phyloP scores from a whole-genome alignment of 2,888 invertebrate species.

The Ophonus ardosiacus region DNA sequence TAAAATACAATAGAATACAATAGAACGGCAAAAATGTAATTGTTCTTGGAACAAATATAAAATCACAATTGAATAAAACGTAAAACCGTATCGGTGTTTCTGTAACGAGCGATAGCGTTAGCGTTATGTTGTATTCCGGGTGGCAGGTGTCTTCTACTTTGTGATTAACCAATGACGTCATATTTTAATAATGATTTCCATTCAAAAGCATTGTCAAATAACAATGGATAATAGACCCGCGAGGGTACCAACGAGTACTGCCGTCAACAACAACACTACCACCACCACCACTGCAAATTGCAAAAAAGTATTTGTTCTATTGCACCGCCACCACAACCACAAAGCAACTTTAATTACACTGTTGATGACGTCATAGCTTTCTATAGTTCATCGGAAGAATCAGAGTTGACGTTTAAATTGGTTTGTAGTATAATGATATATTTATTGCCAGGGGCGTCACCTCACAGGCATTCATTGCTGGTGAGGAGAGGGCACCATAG shows the following conservation, averaged over 20 bases:
- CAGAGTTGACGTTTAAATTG: no score
- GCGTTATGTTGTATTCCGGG: conserved; percentile 51
- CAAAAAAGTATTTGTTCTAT: conserved; percentile 63
- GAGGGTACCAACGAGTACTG: conserved; percentile 63
- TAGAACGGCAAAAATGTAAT: conserved; percentile 7
- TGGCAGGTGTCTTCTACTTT: conserved; percentile 70
- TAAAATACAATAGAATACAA: conserved; percentile 14
- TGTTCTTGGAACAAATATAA: conserved; percentile 20
- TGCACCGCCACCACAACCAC: conserved; percentile 37
- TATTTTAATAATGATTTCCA: conserved; percentile 73
- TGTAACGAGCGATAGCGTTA: background rate
- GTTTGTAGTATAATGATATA: no score
- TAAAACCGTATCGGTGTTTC: conserved; percentile 29
- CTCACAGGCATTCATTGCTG: no score
- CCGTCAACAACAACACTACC: conserved; percentile 11
- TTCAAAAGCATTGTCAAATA: conserved; percentile 73
- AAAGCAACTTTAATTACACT: conserved; percentile 54
- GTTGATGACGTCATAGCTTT: conserved; percentile 49
- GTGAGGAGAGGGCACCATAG: no score
- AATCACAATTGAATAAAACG: conserved; percentile 20
- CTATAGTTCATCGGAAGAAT: no score
- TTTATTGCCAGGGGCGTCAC: no score
- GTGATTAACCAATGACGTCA: conserved; percentile 71
- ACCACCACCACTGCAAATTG: conserved; percentile 23
- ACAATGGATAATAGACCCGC: conserved; percentile 72